phyloP scores from a whole-genome alignment of 1,140 invertebrate genomes.

The Venustaconcha ellipsiformis region DNA sequence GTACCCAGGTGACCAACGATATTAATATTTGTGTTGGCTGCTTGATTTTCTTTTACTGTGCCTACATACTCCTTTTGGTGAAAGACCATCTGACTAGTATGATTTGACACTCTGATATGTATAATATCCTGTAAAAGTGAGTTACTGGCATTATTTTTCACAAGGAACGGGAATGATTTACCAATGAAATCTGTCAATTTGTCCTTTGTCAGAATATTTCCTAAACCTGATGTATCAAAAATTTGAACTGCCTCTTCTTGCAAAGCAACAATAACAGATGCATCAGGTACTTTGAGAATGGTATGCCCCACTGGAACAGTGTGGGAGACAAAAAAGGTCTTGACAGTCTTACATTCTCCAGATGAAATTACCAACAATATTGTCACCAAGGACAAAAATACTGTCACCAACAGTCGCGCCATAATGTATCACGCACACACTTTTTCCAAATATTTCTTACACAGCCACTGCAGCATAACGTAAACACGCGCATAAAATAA shows the following conservation, averaged over 20 bases:
- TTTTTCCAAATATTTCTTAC: too few species aligned
- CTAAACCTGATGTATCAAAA: slow-evolving; percentile 6
- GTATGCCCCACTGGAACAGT: slow-evolving; percentile 12
- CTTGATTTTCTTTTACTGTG: slow-evolving; percentile 19
- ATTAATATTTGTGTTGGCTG: slow-evolving; percentile 3
- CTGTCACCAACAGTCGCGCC: too few species aligned
- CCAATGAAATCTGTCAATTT: slow-evolving; percentile 6
- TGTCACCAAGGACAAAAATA: too few species aligned
- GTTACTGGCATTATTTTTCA: slow-evolving; percentile 7
- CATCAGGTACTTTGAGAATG: slow-evolving; percentile 2
- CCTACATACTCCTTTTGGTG: slow-evolving; percentile 22
- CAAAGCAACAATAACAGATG: slow-evolving; percentile 9
- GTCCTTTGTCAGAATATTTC: slow-evolving; percentile 11
- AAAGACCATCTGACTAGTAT: slow-evolving; percentile 18
- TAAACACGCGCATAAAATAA: too few species aligned
- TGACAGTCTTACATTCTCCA: not conserved
- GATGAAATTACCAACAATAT: not conserved
- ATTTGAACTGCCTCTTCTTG: not conserved
- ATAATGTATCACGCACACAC: too few species aligned
- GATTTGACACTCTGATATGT: slow-evolving; percentile 11
- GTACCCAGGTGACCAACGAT: slow-evolving; percentile 20
- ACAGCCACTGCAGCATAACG: too few species aligned
- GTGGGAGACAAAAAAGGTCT: slow-evolving; percentile 1
- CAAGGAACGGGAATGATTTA: not conserved
- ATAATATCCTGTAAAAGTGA: slow-evolving; percentile 4